phyloP scores from a whole-genome alignment of 2,888 invertebrate genomes.

The Meandrusa payeni region DNA sequence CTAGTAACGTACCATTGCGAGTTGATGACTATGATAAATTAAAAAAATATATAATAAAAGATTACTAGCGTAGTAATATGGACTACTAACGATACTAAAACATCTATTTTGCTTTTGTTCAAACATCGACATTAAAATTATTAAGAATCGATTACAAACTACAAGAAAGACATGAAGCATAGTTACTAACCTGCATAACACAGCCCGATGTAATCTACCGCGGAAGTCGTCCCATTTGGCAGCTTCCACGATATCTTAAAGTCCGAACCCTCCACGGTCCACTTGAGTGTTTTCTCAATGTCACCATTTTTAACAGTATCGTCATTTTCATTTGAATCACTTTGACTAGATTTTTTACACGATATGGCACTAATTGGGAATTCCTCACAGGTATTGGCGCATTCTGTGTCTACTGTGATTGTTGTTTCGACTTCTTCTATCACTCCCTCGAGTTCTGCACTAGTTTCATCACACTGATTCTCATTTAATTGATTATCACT shows the following conservation, averaged over 20 bases:
- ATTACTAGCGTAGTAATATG: no score
- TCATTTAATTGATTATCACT: constrained; percentile 41
- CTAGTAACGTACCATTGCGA: no score
- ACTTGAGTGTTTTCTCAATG: constrained; percentile 34
- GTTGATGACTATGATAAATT: no score
- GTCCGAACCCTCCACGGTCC: constrained; percentile 64
- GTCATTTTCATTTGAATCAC: constrained; percentile 31
- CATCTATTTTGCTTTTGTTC: no score
- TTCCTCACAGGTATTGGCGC: constrained; percentile 55
- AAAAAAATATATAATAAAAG: no score
- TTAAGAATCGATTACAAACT: no score
- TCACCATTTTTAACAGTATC: constrained; percentile 25
- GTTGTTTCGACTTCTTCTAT: constrained; percentile 30
- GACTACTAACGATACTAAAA: no score
- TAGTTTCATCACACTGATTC: constrained; percentile 35
- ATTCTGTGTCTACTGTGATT: constrained; percentile 29
- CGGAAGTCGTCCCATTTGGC: constrained; percentile 53
- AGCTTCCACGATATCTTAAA: constrained; percentile 72
- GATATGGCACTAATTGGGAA: constrained; percentile 46
- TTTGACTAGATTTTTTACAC: constrained; percentile 37
- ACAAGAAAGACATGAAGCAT: no score
- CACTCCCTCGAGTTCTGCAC: constrained; percentile 31
- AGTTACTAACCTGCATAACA: constrained; percentile 75
- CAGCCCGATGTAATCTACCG: constrained; percentile 77
- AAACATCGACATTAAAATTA: no score